Base-by-base conservation (phyloP, 1,140 invertebrate species). In the Gryllus bimaculatus region DNA sequence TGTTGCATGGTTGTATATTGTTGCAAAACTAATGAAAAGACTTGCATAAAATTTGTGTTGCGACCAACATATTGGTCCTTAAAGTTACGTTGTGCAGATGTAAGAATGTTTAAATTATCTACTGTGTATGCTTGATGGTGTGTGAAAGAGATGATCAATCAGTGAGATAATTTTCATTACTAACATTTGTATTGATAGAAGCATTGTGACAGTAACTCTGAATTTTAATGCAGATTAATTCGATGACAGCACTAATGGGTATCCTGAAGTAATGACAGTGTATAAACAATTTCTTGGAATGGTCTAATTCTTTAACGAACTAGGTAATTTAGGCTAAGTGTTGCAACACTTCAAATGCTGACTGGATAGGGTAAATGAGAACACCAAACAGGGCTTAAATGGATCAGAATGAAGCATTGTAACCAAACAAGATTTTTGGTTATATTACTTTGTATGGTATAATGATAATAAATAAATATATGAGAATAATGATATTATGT, bases 391-490 rank as follows among this genome's bases (percentile, higher is more conserved):
- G 47, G 4, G 15, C 21, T 47, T 48, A 10, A 77, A 4, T 77
- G 76, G 76, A 48, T 47, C 15, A 54, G 13, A 54, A 48, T 48
- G 48, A 47, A 48, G 48, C 39, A 76, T 26, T 77, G 15, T 77
- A 66, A 66, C 54, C 54, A 18, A 66, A 66, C 48, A 77, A 48
- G 47, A 10, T 18, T 76, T 76, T 77, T 77, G 76, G 76, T 77
- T 77, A 77, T 77, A 48, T 48, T 77, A 77, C 76, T 77, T 77
- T 77, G 76, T 77, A 77, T 49, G 76, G n/a, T 48, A 49, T 77
- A 54, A 77, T 77, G 39, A 77, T 54, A 47, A 76, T 76, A 48
- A 77, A 77, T 77, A 77, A 77, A 77, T 66, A 77, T 66, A 66
- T 66, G 54, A 66, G 18, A 66, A 18, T 66, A 66, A 66, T 66